A percentile compares a stretch with the other conserved stretches of the same genome.
These are phyloP conservation scores for Abramis brama DNA, from an alignment of 2,113 vertebrate genomes.

Conservation along the genomic window DNA sequence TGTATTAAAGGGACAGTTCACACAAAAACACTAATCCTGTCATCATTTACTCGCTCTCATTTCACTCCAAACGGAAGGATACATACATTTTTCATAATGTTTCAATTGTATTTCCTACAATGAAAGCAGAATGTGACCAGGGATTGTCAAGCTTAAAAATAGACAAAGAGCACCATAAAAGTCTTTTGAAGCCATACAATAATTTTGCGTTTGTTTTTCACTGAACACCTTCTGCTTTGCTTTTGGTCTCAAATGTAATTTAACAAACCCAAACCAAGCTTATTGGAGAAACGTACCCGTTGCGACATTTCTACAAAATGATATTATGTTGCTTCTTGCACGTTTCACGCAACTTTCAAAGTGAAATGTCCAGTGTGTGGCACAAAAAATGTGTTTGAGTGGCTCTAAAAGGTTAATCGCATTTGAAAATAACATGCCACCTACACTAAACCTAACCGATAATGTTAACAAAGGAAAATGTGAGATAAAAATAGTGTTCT, in stretches of 20 bases:
- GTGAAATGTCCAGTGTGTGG: neutral
- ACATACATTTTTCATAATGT: neutral
- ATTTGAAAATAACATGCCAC: too few species aligned
- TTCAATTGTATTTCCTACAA: neutral
- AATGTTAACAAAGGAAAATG: too few species aligned
- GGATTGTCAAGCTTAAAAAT: neutral
- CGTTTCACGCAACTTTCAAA: neutral
- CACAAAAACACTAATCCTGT: slow-evolving; percentile 10
- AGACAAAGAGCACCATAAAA: neutral
- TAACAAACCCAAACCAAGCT: neutral
- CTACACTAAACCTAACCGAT: neutral
- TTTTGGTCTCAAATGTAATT: neutral
- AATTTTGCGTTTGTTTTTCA: neutral
- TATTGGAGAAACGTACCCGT: neutral
- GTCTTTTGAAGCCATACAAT: neutral
- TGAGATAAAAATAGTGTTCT: too few species aligned
- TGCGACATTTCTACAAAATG: neutral
- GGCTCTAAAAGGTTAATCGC: too few species aligned
- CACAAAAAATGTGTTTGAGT: too few species aligned
- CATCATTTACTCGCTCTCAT: neutral
- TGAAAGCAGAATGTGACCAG: neutral
- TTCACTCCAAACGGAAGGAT: neutral
- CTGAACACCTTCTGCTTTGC: neutral
- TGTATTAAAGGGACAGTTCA: slow-evolving; percentile 32
- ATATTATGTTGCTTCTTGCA: neutral